A percentile compares a stretch with the other conserved stretches of the same genome.
Conservation (phyloP, 2,888 invertebrate genomes). For the Agapetus fuscipes region DNA sequence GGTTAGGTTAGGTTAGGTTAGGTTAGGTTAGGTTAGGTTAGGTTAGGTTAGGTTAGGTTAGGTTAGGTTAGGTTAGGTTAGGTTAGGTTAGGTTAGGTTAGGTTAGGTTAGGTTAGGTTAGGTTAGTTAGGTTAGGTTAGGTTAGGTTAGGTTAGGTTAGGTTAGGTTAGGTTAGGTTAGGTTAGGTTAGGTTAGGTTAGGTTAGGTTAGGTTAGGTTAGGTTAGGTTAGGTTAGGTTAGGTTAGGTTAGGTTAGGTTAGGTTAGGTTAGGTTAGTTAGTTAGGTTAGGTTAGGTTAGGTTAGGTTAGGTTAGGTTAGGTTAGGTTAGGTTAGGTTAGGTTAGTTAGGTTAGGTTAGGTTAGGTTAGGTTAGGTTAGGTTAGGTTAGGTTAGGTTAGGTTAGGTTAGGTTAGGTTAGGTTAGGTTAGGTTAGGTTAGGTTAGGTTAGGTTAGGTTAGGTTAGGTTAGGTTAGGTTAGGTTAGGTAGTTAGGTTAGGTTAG, state of each 20-base stretch:
- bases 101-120: not conserved
- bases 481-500: slow-evolving; percentile 23
- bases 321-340: slow-evolving; percentile 22
- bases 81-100: slow-evolving; percentile 1
- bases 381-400: slow-evolving; percentile 23
- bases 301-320: slow-evolving; percentile 22
- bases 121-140: slow-evolving; percentile 9
- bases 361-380: slow-evolving; percentile 23
- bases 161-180: slow-evolving; percentile 11
- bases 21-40: slow-evolving; percentile 12
- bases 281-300: slow-evolving; percentile 23
- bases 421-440: slow-evolving; percentile 25
- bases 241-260: slow-evolving; percentile 24
- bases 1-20: slow-evolving; percentile 9
- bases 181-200: slow-evolving; percentile 11
- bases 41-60: slow-evolving; percentile 8
- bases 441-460: slow-evolving; percentile 25
- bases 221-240: slow-evolving; percentile 23
- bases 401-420: slow-evolving; percentile 24
- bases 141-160: slow-evolving; percentile 9
- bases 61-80: slow-evolving; percentile 6
- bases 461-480: slow-evolving; percentile 25
- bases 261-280: slow-evolving; percentile 24
- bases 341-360: slow-evolving; percentile 23
- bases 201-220: slow-evolving; percentile 17